Evolutionary conservation across 1,140 invertebrate species (phyloP), one percentile per base, ranked within the genome.

Genomic region (Drosophila sproati): DNA sequence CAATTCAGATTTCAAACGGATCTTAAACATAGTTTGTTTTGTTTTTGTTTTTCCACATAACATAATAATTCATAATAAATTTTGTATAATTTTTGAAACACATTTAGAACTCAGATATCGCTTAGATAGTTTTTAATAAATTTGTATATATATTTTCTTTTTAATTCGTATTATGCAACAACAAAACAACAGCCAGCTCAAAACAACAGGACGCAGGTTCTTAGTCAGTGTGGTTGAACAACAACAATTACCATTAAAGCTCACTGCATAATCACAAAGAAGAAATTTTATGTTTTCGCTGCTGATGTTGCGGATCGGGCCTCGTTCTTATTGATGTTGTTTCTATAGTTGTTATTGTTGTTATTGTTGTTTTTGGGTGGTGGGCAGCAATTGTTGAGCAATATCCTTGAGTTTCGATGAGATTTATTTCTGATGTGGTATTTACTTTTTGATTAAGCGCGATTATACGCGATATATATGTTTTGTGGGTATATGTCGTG

Each of bases 141-240:
- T 78, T 39, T 82, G 62, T 56, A 54, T 78, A 61, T 72, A 63
- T 75, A 63, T 62, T 50, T 73, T 56, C 59, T 54, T 61, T 43
- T 43, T n/a, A n/a, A 68, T 56, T 52, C 34, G 34, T 57, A 63
- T 62, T 70, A 70, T 80, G 63, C 59, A 86, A 87, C 71, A 86
- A 86, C 64, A 85, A 75, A 86, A 76, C 61, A 80, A 88, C 77
- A 87, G 80, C 70, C 83, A 88, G 83, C 79, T 87, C n/a, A n/a
- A n/a, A n/a, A n/a, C n/a, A n/a, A n/a, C n/a, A n/a, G 67, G 75
- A 63, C 63, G 83, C 83, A 74, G 76, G 76, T 82, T 88, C 66
- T 69, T 63, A 60, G 76, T 69, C 60, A 72, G 68, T 34, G 39
- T 47, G 60, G 37, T 64, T 60, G 63, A 67, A 62, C 20, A 43